Evolutionary conservation across 2,113 vertebrate genomes (phyloP).

Genomic region (Solea solea): DNA sequence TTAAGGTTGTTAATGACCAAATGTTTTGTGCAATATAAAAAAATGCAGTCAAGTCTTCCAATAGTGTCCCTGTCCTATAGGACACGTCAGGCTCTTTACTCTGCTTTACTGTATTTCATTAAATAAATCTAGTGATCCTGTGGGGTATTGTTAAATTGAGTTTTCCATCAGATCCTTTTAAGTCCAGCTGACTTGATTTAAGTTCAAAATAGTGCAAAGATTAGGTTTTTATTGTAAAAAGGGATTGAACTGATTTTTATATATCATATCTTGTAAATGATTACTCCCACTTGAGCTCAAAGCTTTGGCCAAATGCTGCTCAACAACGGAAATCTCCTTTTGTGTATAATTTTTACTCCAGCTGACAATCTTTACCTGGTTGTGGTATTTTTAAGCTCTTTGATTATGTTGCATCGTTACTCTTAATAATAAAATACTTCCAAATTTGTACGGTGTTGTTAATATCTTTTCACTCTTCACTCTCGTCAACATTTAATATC

Average conservation of each 20-base stretch:
- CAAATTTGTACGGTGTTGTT: constrained; percentile 32
- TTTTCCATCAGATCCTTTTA: constrained; percentile 13
- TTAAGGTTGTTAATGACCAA: constrained; percentile 60
- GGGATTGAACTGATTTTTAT: constrained; percentile 24
- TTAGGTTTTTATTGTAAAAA: constrained; percentile 28
- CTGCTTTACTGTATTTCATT: not conserved
- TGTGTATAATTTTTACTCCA: constrained; percentile 21
- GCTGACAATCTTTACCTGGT: constrained; percentile 33
- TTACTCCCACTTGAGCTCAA: constrained; percentile 21
- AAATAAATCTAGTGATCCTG: not conserved
- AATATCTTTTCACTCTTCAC: not conserved
- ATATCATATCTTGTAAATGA: constrained; percentile 24
- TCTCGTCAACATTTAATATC: not conserved
- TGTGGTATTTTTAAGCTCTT: constrained; percentile 33
- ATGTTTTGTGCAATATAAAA: constrained; percentile 66
- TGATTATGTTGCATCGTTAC: constrained; percentile 39
- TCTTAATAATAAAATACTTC: constrained; percentile 57
- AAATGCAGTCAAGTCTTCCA: constrained; percentile 27
- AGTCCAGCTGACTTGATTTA: constrained; percentile 29
- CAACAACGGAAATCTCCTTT: constrained; percentile 28
- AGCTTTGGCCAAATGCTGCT: constrained; percentile 41
- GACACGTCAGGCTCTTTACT: constrained; percentile 3
- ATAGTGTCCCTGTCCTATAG: constrained; percentile 16
- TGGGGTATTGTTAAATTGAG: constrained; percentile 6
- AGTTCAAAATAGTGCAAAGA: constrained; percentile 7